Percentiles rank a stretch among this genome's conserved stretches.
Conservation (phyloP, 1,140 invertebrate species). For the Meloidogyne chitwoodi region DNA sequence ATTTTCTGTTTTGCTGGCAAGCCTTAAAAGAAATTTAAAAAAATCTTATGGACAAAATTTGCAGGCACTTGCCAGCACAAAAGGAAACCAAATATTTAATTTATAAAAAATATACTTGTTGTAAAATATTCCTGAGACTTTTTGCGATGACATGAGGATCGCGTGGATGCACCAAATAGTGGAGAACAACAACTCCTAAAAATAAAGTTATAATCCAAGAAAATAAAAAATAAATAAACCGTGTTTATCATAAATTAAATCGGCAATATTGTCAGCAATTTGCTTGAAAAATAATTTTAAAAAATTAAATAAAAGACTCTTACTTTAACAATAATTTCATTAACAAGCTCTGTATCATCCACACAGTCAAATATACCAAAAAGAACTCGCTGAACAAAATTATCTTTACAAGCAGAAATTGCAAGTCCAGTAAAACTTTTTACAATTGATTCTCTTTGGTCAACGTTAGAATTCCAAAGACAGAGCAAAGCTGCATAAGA, state of each 20-base stretch:
- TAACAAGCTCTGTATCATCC: conserved; percentile 84
- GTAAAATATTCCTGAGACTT: conserved; percentile 34
- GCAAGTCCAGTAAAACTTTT: conserved; percentile 77
- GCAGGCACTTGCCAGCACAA: too few species aligned
- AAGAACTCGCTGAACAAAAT: conserved; percentile 78
- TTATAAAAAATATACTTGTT: conserved; percentile 27
- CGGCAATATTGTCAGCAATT: conserved; percentile 69
- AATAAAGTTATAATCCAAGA: conserved; percentile 35
- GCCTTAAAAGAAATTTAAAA: too few species aligned
- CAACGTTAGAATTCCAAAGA: conserved; percentile 80
- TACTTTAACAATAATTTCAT: conserved; percentile 70
- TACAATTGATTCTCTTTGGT: conserved; percentile 65
- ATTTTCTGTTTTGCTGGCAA: too few species aligned
- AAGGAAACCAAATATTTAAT: too few species aligned
- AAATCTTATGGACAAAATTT: too few species aligned
- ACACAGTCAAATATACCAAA: conserved; percentile 80
- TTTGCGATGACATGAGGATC: conserved; percentile 62
- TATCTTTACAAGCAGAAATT: conserved; percentile 74
- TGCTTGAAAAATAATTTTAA: conserved; percentile 65
- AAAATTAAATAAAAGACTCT: background rate
- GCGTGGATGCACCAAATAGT: conserved; percentile 78
- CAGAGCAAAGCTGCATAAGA: conserved; percentile 74
- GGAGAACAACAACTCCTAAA: conserved; percentile 66
- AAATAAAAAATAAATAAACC: conserved; percentile 7
- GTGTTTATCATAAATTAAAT: conserved; percentile 39